phyloP scores from a whole-genome alignment of 2,888 invertebrate species.

The Amphipoea lucens region DNA sequence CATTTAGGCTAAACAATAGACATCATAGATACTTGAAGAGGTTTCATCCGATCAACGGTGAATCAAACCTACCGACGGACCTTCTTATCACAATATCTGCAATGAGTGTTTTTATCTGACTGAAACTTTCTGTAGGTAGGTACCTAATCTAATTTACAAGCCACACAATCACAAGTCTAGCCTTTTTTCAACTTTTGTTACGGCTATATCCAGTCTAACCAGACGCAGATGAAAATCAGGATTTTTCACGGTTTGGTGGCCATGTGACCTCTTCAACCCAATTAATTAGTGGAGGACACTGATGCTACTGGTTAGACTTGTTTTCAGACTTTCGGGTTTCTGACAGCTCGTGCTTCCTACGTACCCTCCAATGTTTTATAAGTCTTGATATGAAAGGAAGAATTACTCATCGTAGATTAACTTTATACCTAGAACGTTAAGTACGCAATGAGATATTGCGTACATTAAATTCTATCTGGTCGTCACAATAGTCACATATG shows the following conservation, averaged over 20 bases:
- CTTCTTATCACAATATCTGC: not conserved
- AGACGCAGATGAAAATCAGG: conserved; percentile 43
- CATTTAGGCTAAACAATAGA: conserved; percentile 24
- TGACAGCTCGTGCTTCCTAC: not conserved
- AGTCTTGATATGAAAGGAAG: not conserved
- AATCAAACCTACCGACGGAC: not conserved
- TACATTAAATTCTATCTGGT: conserved; percentile 46
- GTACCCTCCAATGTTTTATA: not conserved
- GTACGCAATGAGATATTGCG: conserved; percentile 15
- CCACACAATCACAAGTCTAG: not conserved
- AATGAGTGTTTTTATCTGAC: not conserved
- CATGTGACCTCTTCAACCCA: conserved; percentile 46
- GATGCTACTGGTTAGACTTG: conserved; percentile 33
- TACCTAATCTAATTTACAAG: not conserved
- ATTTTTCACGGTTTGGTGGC: conserved; percentile 39
- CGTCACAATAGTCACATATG: conserved; percentile 63
- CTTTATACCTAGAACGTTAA: conserved; percentile 11
- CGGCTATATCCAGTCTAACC: not conserved
- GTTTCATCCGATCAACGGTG: conserved; percentile 4
- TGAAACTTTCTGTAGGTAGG: not conserved
- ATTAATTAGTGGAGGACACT: conserved; percentile 23
- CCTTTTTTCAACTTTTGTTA: not conserved
- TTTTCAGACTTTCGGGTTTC: conserved; percentile 15
- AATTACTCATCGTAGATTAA: not conserved
- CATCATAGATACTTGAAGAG: conserved; percentile 7